phyloP scores from a whole-genome alignment of 2,888 invertebrate species.

The Gari tellinella region DNA sequence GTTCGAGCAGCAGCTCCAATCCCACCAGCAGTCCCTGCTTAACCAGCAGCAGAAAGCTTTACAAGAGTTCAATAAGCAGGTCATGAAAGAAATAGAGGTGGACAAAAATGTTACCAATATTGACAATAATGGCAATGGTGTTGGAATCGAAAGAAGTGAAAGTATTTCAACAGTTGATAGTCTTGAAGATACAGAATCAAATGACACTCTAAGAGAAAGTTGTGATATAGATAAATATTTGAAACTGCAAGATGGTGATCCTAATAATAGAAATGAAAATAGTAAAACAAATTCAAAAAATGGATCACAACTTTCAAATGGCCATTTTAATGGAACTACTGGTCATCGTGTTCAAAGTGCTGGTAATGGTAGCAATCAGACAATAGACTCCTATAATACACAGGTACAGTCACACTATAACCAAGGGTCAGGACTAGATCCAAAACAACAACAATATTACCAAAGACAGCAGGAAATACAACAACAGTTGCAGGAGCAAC shows the following conservation, averaged over 20 bases:
- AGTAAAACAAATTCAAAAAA: background rate
- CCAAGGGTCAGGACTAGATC: constrained; percentile 9
- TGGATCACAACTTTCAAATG: too few species aligned
- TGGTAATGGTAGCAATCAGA: constrained; percentile 25
- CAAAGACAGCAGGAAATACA: constrained; percentile 51
- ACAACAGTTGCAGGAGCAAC: constrained; percentile 40
- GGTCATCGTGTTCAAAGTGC: constrained; percentile 19
- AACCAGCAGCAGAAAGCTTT: constrained; percentile 78
- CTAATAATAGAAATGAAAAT: constrained; percentile 2
- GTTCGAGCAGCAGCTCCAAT: constrained; percentile 81
- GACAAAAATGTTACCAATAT: constrained; percentile 61
- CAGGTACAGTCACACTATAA: constrained; percentile 35
- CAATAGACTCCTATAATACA: constrained; percentile 54
- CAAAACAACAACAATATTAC: constrained; percentile 40
- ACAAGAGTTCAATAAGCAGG: constrained; percentile 76
- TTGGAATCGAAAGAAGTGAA: constrained; percentile 60
- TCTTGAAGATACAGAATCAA: constrained; percentile 66
- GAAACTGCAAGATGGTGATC: constrained; percentile 16
- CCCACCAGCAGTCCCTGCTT: constrained; percentile 76
- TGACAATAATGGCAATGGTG: constrained; percentile 32
- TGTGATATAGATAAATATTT: constrained; percentile 45
- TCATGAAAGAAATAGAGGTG: constrained; percentile 74
- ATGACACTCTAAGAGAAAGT: constrained; percentile 56
- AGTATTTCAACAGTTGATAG: constrained; percentile 78
- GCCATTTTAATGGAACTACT: background rate